Percentiles rank a stretch among this genome's conserved stretches.
Conservation (phyloP, 2,113 vertebrate genomes). For the Triplophysa rosa region DNA sequence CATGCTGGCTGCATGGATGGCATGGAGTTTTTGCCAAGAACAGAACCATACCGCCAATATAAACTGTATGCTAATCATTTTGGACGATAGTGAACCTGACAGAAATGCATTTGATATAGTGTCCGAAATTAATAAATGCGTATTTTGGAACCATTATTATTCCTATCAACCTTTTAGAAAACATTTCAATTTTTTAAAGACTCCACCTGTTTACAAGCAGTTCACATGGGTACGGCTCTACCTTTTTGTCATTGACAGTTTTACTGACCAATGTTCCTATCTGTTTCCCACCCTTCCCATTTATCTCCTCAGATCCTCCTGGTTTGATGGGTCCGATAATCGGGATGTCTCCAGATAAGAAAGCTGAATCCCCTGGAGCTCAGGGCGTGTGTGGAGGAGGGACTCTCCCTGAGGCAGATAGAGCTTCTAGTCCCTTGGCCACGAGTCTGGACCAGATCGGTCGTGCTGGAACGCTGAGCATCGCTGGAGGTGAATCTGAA, state of each 20-base stretch:
- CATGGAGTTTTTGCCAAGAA: too few species aligned
- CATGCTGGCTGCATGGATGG: too few species aligned
- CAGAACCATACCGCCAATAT: too few species aligned
- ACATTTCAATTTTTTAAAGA: too few species aligned
- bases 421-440: conserved; percentile 86
- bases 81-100: too few species aligned
- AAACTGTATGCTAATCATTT: too few species aligned
- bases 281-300: conserved; percentile 37
- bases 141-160: too few species aligned
- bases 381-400: conserved; percentile 87
- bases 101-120: too few species aligned
- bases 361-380: conserved; percentile 89
- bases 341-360: conserved; percentile 98
- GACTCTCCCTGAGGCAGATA: conserved; percentile 84
- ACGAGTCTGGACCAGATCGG: conserved; percentile 83
- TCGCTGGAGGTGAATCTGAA: conserved; percentile 64
- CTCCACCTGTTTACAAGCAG: too few species aligned
- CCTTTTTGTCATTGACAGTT: background rate
- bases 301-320: conserved; percentile 68
- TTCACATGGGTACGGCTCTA: background rate
- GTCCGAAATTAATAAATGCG: too few species aligned
- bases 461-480: conserved; percentile 51
- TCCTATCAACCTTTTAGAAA: too few species aligned
- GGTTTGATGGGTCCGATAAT: conserved; percentile 98
- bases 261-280: background rate